Evolutionary conservation across 2,113 vertebrate genomes (phyloP), one percentile per base, ranked within the genome.

Genomic region (Paramormyrops kingsleyae): DNA sequence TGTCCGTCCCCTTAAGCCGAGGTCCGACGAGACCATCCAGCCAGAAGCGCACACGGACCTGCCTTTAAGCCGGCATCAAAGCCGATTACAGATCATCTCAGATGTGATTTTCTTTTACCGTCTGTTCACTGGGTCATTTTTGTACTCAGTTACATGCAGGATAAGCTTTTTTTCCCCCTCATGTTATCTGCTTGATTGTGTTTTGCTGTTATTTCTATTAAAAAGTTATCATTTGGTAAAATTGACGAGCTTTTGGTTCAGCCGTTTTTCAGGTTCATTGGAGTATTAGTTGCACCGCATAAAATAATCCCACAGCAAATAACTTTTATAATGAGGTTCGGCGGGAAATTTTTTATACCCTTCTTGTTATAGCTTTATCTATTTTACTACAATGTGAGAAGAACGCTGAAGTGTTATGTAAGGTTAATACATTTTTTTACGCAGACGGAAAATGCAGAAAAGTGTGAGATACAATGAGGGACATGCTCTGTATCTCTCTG

Each of bases 391-490:
- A 91, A 66, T 87, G 70, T 90, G 49, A 80, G 46, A 42, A 90
- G 52, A 88, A 52, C 59, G 77, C 49, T 66, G 0, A 77, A 89
- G 83, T 83, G 91, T 91, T 91, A 89, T 93, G 93, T 89, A 74
- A 91, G 86, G 89, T 94, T 92, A 95, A 70, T 91, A 66, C 91
- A 62, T 84, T 91, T 88, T 88, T 89, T 90, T 90, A 91, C 88
- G 70, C 39, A 90, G 35, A 66, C 87, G 90, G 94, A 95, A 93
- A 90, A 99, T 99, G 98, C 98, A 99, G 97, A 98, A 99, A 92
- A 98, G 97, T 93, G 97, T 99, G 92, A 97, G 98, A 59, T 98
- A 97, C 94, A 99, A 99, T 95, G 98, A 99, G 94, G 98, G 97
- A 80, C 98, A 99, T 94, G 98, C 98, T 94, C 93, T 99, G 92